These are phyloP conservation scores for Botrylloides violaceus DNA, from an alignment of 23 tunicate species.

Conservation along the genomic window DNA sequence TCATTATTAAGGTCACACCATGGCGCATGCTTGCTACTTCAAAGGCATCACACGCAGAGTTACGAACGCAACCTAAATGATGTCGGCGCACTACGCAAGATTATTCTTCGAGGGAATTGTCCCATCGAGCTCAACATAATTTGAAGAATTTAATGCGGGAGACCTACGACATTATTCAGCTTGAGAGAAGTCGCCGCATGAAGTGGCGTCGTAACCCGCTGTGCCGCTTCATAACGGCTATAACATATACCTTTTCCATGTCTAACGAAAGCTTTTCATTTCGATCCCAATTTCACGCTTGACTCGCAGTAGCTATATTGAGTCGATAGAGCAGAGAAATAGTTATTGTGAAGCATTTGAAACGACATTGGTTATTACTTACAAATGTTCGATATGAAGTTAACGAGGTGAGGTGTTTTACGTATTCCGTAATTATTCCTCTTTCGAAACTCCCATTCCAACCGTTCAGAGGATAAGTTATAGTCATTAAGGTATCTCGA, in stretches of 20 bases:
- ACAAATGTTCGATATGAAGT: background rate
- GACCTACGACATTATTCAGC: background rate
- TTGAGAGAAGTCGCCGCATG: background rate
- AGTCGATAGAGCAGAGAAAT: background rate
- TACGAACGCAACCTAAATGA: background rate
- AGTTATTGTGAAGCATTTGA: background rate
- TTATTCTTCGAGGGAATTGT: background rate
- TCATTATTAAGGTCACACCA: background rate
- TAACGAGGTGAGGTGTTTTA: background rate
- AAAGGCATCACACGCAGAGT: background rate
- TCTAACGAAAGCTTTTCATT: background rate
- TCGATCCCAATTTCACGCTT: constrained; percentile 3
- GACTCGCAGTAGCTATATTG: background rate
- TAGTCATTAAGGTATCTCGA: background rate
- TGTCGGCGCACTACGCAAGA: background rate
- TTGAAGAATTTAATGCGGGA: background rate
- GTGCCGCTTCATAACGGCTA: constrained; percentile 7
- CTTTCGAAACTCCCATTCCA: background rate
- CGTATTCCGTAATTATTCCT: constrained; percentile 1
- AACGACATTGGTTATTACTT: background rate
- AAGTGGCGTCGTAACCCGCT: constrained; percentile 33
- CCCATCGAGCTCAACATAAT: background rate
- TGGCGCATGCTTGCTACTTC: background rate
- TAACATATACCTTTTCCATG: background rate
- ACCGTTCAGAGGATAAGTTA: background rate